These are phyloP conservation scores for Drosophila pandora DNA, from an alignment of 1,140 invertebrate species.

Conservation along the genomic window DNA sequence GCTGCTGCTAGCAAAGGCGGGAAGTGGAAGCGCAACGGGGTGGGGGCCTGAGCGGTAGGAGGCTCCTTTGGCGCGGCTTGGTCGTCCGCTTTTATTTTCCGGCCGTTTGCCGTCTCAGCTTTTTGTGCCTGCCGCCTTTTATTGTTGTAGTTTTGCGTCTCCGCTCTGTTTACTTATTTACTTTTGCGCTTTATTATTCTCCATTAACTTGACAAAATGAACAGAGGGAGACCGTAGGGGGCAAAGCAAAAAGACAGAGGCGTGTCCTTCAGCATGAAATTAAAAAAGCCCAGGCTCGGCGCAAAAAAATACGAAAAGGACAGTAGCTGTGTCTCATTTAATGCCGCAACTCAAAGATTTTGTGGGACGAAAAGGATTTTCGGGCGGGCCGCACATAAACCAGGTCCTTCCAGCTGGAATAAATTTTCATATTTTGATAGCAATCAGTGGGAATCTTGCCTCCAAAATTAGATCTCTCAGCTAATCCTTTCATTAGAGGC, in stretches of 20 bases:
- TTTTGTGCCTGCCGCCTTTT: constrained; percentile 67
- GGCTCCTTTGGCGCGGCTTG: constrained; percentile 49
- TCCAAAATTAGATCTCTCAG: constrained; percentile 28
- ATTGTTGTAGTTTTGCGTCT: constrained; percentile 74
- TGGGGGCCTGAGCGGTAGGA: constrained; percentile 2
- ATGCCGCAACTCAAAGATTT: constrained; percentile 44
- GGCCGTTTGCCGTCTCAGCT: constrained; percentile 77
- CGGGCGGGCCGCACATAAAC: constrained; percentile 24
- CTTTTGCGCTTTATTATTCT: constrained; percentile 81
- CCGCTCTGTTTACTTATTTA: constrained; percentile 78
- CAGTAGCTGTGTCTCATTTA: constrained; percentile 41
- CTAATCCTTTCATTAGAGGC: constrained; percentile 62
- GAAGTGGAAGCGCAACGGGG: neutral
- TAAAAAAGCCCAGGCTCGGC: constrained; percentile 35
- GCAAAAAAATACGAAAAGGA: neutral
- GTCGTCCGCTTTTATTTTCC: constrained; percentile 72
- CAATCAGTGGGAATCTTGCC: constrained; percentile 28
- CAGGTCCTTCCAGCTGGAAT: constrained; percentile 41
- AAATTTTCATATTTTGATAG: constrained; percentile 65
- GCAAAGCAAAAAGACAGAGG: neutral
- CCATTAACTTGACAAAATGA: constrained; percentile 82
- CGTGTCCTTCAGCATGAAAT: constrained; percentile 52
- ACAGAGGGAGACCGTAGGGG: constrained; percentile 29
- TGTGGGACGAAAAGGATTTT: constrained; percentile 38
- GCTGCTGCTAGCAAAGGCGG: constrained; percentile 4